Percentiles rank a stretch among this genome's conserved stretches.
Evolutionary conservation across 1,140 invertebrate species (phyloP).

Genomic region (Globodera ellingtonae): DNA sequence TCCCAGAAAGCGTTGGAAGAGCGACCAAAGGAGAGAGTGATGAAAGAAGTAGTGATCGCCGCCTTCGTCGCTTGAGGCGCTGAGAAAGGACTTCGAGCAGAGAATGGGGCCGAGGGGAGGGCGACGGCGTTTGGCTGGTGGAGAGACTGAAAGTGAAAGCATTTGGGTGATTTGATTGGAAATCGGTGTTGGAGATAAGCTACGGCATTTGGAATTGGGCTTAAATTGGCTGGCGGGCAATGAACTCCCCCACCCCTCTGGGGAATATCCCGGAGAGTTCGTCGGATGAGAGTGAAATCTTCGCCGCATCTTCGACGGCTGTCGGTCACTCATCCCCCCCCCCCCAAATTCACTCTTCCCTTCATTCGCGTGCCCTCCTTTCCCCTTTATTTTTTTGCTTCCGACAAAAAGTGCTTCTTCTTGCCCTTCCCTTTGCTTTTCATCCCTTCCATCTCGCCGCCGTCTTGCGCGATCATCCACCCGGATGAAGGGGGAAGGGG

Average conservation of each 20-base stretch:
- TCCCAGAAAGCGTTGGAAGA: not conserved
- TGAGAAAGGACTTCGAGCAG: slow-evolving; percentile 11
- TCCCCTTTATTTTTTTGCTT: not conserved
- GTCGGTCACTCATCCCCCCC: slow-evolving; percentile 2
- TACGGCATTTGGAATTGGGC: too few relatives aligned
- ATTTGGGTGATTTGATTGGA: not conserved
- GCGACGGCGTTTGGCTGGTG: not conserved
- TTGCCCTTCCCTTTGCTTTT: not conserved
- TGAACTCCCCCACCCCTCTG: not conserved
- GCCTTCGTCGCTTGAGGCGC: not conserved
- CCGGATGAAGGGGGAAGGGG: slow-evolving; percentile 5
- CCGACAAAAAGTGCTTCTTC: not conserved
- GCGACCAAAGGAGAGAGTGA: not conserved
- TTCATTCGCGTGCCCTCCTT: slow-evolving; percentile 11
- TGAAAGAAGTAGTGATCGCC: slow-evolving; percentile 2
- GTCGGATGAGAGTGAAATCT: not conserved
- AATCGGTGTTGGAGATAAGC: too few relatives aligned
- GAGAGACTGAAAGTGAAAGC: not conserved
- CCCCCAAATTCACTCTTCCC: slow-evolving; percentile 3
- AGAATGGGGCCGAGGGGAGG: not conserved
- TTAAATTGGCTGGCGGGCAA: not conserved
- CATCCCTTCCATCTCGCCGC: not conserved
- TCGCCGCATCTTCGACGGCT: slow-evolving; percentile 8
- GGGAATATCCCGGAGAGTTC: slow-evolving; percentile 1
- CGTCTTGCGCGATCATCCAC: slow-evolving; percentile 7